Evolutionary conservation across 2,888 invertebrate species (phyloP).

Genomic region (Doris montereyensis): DNA sequence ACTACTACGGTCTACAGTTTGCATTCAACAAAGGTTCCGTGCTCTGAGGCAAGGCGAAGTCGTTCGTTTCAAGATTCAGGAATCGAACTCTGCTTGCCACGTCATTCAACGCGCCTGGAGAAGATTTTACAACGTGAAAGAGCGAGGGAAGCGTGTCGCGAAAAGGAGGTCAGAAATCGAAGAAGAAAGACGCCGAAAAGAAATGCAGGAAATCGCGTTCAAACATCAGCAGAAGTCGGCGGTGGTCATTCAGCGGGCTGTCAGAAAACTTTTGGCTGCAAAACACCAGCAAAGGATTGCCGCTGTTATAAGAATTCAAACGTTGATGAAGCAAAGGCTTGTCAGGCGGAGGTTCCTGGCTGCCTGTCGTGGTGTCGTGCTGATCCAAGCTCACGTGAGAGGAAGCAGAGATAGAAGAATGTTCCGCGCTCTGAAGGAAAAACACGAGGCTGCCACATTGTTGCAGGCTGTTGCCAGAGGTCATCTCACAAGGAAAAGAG

Average conservation of each 20-base stretch:
- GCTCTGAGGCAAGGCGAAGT: background rate
- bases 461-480: conserved; percentile 46
- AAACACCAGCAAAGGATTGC: no score
- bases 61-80: background rate
- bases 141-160: no score
- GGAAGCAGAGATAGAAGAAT: no score
- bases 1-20: conserved; percentile 37
- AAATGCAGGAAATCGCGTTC: no score
- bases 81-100: background rate
- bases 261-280: no score
- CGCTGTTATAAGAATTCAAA: no score
- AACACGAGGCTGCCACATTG: conserved; percentile 42
- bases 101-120: conserved; percentile 30
- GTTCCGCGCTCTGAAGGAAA: no score
- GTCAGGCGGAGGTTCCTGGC: background rate
- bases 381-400: no score
- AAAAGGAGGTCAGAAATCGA: background rate
- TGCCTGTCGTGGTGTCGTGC: no score
- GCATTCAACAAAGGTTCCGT: conserved; percentile 42
- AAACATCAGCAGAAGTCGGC: no score
- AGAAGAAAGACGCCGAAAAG: conserved; percentile 8
- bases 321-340: background rate
- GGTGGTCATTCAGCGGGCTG: no score
- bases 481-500: no score
- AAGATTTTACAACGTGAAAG: background rate